phyloP scores from a whole-genome alignment of 2,888 invertebrate genomes.

The Nycteola revayana region DNA sequence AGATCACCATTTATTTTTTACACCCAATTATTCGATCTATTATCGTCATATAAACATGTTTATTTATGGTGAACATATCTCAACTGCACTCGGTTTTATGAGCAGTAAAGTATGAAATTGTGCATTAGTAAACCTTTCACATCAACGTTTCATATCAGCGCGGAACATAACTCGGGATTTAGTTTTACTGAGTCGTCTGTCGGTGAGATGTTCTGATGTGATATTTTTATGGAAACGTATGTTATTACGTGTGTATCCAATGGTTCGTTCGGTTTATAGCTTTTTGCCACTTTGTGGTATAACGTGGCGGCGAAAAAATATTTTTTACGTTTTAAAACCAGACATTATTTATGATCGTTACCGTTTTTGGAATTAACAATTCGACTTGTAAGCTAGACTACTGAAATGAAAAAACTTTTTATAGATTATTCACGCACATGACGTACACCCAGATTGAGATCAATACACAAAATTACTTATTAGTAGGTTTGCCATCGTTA shows the following conservation, averaged over 20 bases:
- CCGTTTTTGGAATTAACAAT: slow-evolving; percentile 10
- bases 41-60: slow-evolving; percentile 65
- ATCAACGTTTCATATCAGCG: slow-evolving; percentile 58
- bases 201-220: slow-evolving; percentile 52
- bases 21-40: slow-evolving; percentile 73
- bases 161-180: slow-evolving; percentile 68
- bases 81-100: slow-evolving; percentile 63
- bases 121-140: slow-evolving; percentile 74
- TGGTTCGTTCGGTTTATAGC: slow-evolving; percentile 56
- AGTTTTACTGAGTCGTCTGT: slow-evolving; percentile 64
- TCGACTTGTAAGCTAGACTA: too few species aligned
- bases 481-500: too few species aligned
- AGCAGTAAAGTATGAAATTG: slow-evolving; percentile 75
- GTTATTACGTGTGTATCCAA: slow-evolving; percentile 51
- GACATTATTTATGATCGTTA: slow-evolving; percentile 7
- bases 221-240: slow-evolving; percentile 71
- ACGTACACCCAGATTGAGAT: too few species aligned
- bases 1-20: slow-evolving; percentile 57
- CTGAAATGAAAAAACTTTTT: too few species aligned
- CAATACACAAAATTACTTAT: too few species aligned
- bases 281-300: slow-evolving; percentile 61
- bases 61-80: slow-evolving; percentile 65
- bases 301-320: slow-evolving; percentile 28
- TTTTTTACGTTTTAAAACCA: slow-evolving; percentile 8
- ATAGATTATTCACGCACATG: too few species aligned